A percentile compares a stretch with the other conserved stretches of the same genome.
Evolutionary conservation across 1,140 invertebrate genomes (phyloP).

Genomic region (Helicoverpa zea): DNA sequence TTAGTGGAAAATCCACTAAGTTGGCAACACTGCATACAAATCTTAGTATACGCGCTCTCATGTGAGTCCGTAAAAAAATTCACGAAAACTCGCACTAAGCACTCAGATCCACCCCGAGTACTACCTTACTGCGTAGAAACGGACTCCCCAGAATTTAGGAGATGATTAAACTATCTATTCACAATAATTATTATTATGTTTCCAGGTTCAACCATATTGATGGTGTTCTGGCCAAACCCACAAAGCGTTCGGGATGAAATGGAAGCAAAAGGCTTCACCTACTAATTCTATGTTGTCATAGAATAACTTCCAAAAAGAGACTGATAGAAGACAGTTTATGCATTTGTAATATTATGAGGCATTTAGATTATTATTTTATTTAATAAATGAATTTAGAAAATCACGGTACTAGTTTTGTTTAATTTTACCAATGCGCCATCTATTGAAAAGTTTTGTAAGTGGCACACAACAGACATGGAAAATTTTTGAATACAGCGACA

Average conservation of each 20-base stretch:
- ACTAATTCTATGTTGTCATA: conserved; percentile 56
- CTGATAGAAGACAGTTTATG: conserved; percentile 44
- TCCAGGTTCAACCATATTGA: conserved; percentile 74
- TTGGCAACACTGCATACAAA: too few species aligned
- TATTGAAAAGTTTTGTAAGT: too few species aligned
- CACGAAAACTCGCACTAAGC: too few species aligned
- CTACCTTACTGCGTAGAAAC: too few species aligned
- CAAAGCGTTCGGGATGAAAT: conserved; percentile 71
- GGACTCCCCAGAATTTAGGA: too few species aligned
- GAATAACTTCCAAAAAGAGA: conserved; percentile 42
- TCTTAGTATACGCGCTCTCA: too few species aligned
- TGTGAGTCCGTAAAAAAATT: too few species aligned
- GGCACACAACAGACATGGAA: not conserved
- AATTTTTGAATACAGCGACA: not conserved
- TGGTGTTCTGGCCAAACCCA: conserved; percentile 78
- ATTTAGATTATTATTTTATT: conserved; percentile 20
- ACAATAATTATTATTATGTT: too few species aligned
- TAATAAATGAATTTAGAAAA: conserved; percentile 3
- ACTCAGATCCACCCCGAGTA: too few species aligned
- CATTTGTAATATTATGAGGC: conserved; percentile 25
- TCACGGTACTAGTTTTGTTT: not conserved
- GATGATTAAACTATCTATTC: too few species aligned
- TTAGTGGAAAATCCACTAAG: too few species aligned
- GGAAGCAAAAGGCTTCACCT: conserved; percentile 74
- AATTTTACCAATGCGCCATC: too few species aligned